These are phyloP conservation scores for Lordiphosa stackelbergi DNA, from an alignment of 1,140 invertebrate species.

Conservation along the genomic window DNA sequence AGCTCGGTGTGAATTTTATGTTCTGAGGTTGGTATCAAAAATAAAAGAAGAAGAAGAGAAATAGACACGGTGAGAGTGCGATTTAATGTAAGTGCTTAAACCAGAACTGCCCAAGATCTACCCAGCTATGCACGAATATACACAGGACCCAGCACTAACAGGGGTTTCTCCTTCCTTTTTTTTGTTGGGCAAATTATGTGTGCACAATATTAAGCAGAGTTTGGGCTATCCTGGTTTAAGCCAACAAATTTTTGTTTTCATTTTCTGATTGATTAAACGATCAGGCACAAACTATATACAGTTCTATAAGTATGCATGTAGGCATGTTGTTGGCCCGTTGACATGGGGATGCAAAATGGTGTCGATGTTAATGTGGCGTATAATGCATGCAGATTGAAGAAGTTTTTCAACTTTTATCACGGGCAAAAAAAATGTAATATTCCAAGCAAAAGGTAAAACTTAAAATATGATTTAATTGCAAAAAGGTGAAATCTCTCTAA, in stretches of 20 bases:
- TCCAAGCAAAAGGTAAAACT: conserved; percentile 34
- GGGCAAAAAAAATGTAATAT: conserved; percentile 26
- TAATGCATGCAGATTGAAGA: conserved; percentile 18
- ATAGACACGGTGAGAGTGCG: conserved; percentile 69
- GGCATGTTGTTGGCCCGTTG: background rate
- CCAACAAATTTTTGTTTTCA: conserved; percentile 18
- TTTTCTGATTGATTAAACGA: conserved; percentile 31
- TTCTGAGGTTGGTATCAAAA: conserved; percentile 72
- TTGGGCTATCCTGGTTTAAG: background rate
- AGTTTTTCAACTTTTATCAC: conserved; percentile 10
- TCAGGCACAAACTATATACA: conserved; percentile 62
- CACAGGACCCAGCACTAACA: too few species aligned
- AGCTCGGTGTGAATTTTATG: conserved; percentile 73
- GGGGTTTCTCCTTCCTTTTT: too few species aligned
- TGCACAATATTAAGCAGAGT: background rate
- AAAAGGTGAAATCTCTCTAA: conserved; percentile 72
- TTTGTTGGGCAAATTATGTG: too few species aligned
- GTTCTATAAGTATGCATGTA: conserved; percentile 1
- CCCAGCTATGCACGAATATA: too few species aligned
- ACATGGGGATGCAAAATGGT: conserved; percentile 18
- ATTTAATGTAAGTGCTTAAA: conserved; percentile 40
- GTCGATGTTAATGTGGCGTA: conserved; percentile 9
- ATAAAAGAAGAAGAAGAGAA: conserved; percentile 71
- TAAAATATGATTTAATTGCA: conserved; percentile 31
- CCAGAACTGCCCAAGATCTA: too few species aligned